Evolutionary conservation across 2,888 invertebrate genomes (phyloP).

Genomic region (Nymphalis polychloros): DNA sequence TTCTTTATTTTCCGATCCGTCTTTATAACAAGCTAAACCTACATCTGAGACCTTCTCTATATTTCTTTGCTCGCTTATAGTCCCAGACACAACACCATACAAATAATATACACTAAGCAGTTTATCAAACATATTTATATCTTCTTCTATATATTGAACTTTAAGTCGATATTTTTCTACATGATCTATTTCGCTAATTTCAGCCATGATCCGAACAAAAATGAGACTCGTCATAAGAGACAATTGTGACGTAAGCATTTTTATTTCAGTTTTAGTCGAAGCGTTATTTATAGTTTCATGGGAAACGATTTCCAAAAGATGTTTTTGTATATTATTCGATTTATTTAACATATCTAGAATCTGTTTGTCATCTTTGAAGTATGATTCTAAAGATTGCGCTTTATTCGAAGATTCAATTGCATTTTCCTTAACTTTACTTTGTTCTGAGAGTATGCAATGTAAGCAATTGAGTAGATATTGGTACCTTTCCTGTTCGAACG

Average conservation of each 20-base stretch:
- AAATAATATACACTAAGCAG: slow-evolving; percentile 82
- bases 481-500: slow-evolving; percentile 64
- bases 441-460: slow-evolving; percentile 45
- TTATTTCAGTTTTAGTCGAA: slow-evolving; percentile 43
- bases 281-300: slow-evolving; percentile 22
- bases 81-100: slow-evolving; percentile 68
- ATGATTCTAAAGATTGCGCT: slow-evolving; percentile 36
- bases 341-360: slow-evolving; percentile 48
- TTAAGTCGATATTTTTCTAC: slow-evolving; percentile 89
- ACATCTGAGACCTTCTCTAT: slow-evolving; percentile 57
- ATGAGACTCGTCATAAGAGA: slow-evolving; percentile 77
- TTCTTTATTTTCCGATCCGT: slow-evolving; percentile 44
- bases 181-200: slow-evolving; percentile 90
- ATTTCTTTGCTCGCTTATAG: slow-evolving; percentile 56
- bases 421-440: slow-evolving; percentile 27
- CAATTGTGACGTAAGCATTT: slow-evolving; percentile 56
- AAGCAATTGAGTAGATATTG: slow-evolving; percentile 56
- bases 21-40: slow-evolving; percentile 46
- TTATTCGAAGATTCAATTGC: slow-evolving; percentile 19
- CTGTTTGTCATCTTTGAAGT: slow-evolving; percentile 48
- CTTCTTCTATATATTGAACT: slow-evolving; percentile 85
- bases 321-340: slow-evolving; percentile 48
- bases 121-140: slow-evolving; percentile 83
- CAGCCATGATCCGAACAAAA: slow-evolving; percentile 81
- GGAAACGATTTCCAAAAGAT: slow-evolving; percentile 42